Evolutionary conservation across 2,797 vertebrate genomes (phyloP), one percentile per base, ranked within the genome.

Genomic region (Ptychadena robeensis): DNA sequence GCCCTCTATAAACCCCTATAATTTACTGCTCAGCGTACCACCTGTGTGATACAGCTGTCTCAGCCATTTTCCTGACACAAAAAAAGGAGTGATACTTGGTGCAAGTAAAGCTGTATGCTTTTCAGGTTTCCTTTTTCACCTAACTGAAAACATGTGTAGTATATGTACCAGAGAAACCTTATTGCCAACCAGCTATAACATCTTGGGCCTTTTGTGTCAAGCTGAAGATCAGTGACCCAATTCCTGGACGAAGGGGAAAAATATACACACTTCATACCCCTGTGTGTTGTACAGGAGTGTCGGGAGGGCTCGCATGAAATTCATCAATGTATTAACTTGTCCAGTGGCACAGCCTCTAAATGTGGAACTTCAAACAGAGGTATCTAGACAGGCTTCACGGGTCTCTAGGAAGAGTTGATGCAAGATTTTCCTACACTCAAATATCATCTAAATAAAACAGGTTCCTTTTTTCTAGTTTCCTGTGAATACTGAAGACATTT

Each of bases 41-140:
- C 86, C 90, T 91, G 89, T 65, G 85, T 86, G 82, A 86, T 59
- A 81, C 88, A 90, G 90, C 89, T 91, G 91, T 88, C 89, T 88
- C 84, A 82, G 35, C 83, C 74, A 27, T 82, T 89, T 87, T 86
- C 67, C 35, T 87, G 85, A 86, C 76, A 69, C 81, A 75, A 87
- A 83, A n/a, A 83, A 86, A 82, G 87, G 82, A 84, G 85, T 87
- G 89, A 91, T 88, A 81, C 87, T 89, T 88, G 87, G 87, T 73
- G 70, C 77, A 83, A 79, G 74, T 86, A 86, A 86, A 89, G 87
- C 79, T 82, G 82, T 84, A 82, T 70, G 91, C 87, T 86, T 85
- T 72, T 31, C 80, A 87, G 88, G 86, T 86, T 89, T 88, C 87
- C 68, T 67, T 89, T 88, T 88, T 86, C 82, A 82, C 61, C 85